Conservation (phyloP, 2,888 invertebrate species). For the Mythimna lalbum region DNA sequence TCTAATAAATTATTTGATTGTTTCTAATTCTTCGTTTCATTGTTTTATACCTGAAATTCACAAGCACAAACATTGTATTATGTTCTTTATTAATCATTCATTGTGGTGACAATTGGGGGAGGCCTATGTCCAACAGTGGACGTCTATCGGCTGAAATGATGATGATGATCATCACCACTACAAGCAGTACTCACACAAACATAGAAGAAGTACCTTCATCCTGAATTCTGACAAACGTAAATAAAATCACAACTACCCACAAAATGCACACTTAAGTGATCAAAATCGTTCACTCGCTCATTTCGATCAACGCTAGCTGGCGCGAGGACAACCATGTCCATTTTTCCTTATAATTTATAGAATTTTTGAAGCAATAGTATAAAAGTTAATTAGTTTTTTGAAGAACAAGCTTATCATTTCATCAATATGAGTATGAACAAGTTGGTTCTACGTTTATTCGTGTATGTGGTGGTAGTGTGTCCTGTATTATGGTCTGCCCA, state of each 20-base stretch:
- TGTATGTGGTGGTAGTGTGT: conserved; percentile 73
- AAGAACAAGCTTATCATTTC: not conserved
- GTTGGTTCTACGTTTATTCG: conserved; percentile 63
- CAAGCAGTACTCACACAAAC: no score
- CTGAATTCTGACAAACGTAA: no score
- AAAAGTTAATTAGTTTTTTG: not conserved
- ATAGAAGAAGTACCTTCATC: no score
- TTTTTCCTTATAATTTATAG: conserved; percentile 1
- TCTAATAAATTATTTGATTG: not conserved
- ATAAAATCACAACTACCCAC: conserved; percentile 31
- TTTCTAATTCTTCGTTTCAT: conserved; percentile 12
- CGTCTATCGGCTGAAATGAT: no score
- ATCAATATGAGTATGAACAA: conserved; percentile 31
- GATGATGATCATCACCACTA: no score
- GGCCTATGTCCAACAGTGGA: no score
- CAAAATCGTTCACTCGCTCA: conserved; percentile 28
- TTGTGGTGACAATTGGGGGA: no score
- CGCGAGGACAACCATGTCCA: conserved; percentile 34
- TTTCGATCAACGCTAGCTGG: conserved; percentile 35
- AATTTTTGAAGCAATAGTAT: not conserved
- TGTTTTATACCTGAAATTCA: not conserved
- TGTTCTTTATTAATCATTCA: no score
- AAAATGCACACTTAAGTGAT: not conserved
- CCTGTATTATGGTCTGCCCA: conserved; percentile 62
- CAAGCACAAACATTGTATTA: no score